Base-by-base conservation (phyloP, 2,888 invertebrate species). In the Epistrophe eligans region DNA sequence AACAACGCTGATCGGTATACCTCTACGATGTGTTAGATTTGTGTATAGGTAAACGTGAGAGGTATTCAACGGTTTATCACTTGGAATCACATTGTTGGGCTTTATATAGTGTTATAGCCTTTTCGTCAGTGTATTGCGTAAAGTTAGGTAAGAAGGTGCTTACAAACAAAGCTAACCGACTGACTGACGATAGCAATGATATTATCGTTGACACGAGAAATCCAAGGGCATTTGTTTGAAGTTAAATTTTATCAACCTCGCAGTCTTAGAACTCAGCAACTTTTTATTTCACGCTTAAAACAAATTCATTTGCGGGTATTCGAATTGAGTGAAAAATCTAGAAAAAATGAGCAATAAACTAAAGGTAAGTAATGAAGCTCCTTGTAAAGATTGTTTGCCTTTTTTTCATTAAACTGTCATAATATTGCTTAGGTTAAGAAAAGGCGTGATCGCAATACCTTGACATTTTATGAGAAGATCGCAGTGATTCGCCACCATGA, bases 391-490 rank as follows among this genome's bases (percentile, higher is more conserved):
- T 55, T 55, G 13, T 6, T 11, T 19, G 4, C 11, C 3, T 4
- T 0, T 45, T 0, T 17, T 52, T 17, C 28, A 9, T 52, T 55
- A 4, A 24, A 28, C 6, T 19, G 4, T 10, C 1, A 32, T 28
- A 1, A 1, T 10, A n/a, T n/a, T 9, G 32, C 11, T 60, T 62
- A 90, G 90, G 52, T 77, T 81, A 91, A 90, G 88, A 90, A 91
- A 40, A 91, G 91, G 19, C 92, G 91, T 74, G 92, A 91, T 64
- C 91, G 92, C 6, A 92, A 92, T 17, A 90, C 91, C 32, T 89
- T 92, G 9, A 92, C 92, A 13, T 92, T 92, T 38, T 92, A 92
- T 85, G 92, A 92, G 70, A 92, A 92, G 88, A 92, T 92, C n/a
- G 92, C 92, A 6, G 92, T 92, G 0, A 92, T 92, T 73, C 92